Conservation (phyloP, 2,797 vertebrate genomes). For the Zenarchopterus dispar region DNA sequence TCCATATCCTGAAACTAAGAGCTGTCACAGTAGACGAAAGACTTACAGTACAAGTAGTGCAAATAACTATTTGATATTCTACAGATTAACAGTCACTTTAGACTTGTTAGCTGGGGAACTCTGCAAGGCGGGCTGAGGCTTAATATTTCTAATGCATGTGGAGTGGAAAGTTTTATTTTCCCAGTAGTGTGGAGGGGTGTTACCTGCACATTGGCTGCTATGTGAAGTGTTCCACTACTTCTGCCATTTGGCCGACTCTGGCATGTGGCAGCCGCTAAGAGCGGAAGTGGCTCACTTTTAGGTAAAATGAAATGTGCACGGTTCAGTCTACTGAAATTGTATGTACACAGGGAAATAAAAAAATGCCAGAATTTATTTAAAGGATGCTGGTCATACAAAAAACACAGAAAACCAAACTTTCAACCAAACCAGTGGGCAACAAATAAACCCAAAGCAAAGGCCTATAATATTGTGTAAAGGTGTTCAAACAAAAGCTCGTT, state of each 20-base stretch:
- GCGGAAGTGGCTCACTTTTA: slow-evolving; percentile 44
- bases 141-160: slow-evolving; percentile 21
- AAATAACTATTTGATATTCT: slow-evolving; percentile 52
- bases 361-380: no score
- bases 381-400: no score
- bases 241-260: slow-evolving; percentile 50
- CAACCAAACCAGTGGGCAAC: no score
- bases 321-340: slow-evolving; percentile 1
- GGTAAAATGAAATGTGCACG: slow-evolving; percentile 25
- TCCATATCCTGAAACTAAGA: slow-evolving; percentile 28
- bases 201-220: slow-evolving; percentile 71
- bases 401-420: no score
- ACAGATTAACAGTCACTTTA: slow-evolving; percentile 62
- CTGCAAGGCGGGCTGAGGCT: slow-evolving; percentile 17
- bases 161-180: slow-evolving; percentile 73
- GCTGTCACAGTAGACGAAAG: slow-evolving; percentile 27
- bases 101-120: slow-evolving; percentile 30
- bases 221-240: slow-evolving; percentile 14
- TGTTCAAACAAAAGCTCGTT: background rate
- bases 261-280: slow-evolving; percentile 47
- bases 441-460: no score
- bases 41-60: slow-evolving; percentile 32
- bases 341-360: slow-evolving; percentile 1
- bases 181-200: slow-evolving; percentile 71
- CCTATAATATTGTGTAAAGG: background rate